Percentiles rank a stretch among this genome's conserved stretches.
These are phyloP conservation scores for Enteromius treurensis DNA, from an alignment of 2,797 vertebrate species.

Conservation along the genomic window DNA sequence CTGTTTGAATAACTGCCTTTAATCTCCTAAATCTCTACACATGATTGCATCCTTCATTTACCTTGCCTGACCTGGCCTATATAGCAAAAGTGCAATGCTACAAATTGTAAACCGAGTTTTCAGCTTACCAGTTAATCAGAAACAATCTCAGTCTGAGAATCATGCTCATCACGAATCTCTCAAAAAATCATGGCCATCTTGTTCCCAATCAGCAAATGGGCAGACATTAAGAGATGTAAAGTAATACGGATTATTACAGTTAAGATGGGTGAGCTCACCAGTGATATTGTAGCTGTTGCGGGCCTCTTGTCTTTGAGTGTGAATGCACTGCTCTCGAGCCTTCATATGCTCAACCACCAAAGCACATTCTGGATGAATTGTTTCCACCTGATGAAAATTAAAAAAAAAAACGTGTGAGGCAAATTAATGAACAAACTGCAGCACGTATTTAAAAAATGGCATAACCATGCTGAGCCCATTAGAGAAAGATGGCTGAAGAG, in stretches of 20 bases:
- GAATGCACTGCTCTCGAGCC: constrained; percentile 71
- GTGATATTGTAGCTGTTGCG: constrained; percentile 61
- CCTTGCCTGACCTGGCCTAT: constrained; percentile 44
- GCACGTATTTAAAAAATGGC: neutral
- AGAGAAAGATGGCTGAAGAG: neutral
- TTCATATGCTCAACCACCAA: constrained; percentile 74
- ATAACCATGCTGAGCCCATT: constrained; percentile 13
- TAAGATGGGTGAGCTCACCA: constrained; percentile 63
- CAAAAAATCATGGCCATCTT: neutral
- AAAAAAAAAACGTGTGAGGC: neutral
- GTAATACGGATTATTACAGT: neutral
- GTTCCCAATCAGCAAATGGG: neutral
- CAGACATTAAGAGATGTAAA: neutral
- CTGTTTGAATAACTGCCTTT: constrained; percentile 53
- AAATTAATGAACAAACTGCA: neutral
- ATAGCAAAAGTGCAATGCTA: constrained; percentile 30
- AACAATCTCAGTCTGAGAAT: neutral
- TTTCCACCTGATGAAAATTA: constrained; percentile 65
- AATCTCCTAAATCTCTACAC: constrained; percentile 60
- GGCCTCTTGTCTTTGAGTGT: constrained; percentile 65
- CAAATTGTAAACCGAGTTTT: constrained; percentile 12
- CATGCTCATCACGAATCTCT: neutral
- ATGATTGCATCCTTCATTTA: constrained; percentile 67
- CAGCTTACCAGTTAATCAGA: neutral
- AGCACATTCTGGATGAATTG: constrained; percentile 77